Evolutionary conservation across 2,113 vertebrate genomes (phyloP).

Genomic region (Psittacara wagleri): DNA sequence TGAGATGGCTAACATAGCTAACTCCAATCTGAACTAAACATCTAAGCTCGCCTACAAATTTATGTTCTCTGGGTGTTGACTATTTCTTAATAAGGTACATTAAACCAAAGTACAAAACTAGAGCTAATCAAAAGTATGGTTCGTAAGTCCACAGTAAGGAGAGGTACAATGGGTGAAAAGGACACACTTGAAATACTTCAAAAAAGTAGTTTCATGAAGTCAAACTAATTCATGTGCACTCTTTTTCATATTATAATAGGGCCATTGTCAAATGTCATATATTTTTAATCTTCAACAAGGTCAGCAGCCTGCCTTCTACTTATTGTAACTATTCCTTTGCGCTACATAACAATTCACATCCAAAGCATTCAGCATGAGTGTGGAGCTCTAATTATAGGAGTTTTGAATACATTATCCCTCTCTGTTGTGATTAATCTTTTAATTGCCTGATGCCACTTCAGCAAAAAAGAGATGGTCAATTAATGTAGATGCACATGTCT

Average conservation of each 20-base stretch:
- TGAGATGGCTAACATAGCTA: background rate
- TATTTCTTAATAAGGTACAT: background rate
- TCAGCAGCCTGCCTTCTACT: background rate
- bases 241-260: background rate
- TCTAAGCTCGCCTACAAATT: background rate
- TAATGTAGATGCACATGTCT: constrained; percentile 9
- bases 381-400: background rate
- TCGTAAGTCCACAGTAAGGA: background rate
- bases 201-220: background rate
- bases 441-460: constrained; percentile 7
- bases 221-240: background rate
- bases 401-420: constrained; percentile 22
- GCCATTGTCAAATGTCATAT: background rate
- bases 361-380: background rate
- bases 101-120: background rate
- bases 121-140: background rate
- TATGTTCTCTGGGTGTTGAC: background rate
- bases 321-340: background rate
- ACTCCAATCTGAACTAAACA: background rate
- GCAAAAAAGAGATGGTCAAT: background rate
- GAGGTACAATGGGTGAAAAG: background rate
- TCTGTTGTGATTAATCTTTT: constrained; percentile 52
- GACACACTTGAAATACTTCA: background rate
- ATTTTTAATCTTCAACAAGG: constrained; percentile 29
- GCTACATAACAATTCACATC: background rate